Evolutionary conservation across 2,113 vertebrate genomes (phyloP).

Genomic region (Bufo bufo): DNA sequence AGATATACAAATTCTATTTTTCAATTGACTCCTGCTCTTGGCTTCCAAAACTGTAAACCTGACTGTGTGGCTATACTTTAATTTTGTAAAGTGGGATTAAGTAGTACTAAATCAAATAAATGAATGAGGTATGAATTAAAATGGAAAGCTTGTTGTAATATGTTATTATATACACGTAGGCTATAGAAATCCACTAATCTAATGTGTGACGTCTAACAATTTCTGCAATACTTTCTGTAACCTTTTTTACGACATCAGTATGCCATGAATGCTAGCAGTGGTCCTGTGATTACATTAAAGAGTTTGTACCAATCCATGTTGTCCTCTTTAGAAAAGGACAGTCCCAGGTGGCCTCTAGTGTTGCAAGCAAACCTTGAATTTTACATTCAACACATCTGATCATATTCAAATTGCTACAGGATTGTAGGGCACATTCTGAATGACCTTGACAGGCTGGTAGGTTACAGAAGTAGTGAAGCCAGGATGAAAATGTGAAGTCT

Average conservation of each 20-base stretch:
- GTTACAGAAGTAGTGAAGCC: too few species aligned
- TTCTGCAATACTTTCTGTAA: conserved; percentile 42
- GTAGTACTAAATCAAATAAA: too few species aligned
- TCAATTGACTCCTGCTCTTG: too few species aligned
- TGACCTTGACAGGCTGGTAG: too few species aligned
- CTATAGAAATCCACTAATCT: conserved; percentile 24
- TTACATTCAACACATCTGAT: not conserved
- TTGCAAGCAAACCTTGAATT: not conserved
- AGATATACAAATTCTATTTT: too few species aligned
- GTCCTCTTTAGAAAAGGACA: conserved; percentile 2
- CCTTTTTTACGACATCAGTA: conserved; percentile 27
- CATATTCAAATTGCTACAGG: too few species aligned
- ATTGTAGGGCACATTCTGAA: too few species aligned
- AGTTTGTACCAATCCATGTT: not conserved
- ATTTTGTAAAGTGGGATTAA: too few species aligned
- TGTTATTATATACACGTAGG: not conserved
- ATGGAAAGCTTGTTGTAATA: conserved; percentile 6
- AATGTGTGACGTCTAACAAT: conserved; percentile 39
- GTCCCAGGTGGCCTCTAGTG: conserved; percentile 6
- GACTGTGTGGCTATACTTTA: too few species aligned
- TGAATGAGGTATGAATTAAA: not conserved
- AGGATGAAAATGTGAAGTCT: too few species aligned
- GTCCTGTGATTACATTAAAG: conserved; percentile 21
- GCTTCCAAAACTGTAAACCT: too few species aligned
- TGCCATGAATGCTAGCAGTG: conserved; percentile 12